Evolutionary conservation across 2,888 invertebrate genomes (phyloP), one percentile per base, ranked within the genome.

Genomic region (Leptopilina drosophilae): DNA sequence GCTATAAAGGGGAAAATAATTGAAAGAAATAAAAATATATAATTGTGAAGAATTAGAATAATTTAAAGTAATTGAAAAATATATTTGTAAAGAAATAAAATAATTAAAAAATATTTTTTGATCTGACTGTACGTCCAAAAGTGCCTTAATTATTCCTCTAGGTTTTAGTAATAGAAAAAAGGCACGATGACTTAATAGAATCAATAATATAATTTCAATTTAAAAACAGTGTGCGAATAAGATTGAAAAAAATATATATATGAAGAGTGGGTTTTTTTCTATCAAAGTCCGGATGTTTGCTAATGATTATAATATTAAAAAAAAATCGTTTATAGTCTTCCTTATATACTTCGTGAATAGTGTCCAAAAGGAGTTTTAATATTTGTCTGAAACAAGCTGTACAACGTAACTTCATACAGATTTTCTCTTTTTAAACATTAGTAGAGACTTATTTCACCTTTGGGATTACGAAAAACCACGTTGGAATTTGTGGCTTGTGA

Each of bases 331-430:
- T 33, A 33, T 33, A 33, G 26, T 69, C 67, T 49, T 69, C 69
- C 20, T 14, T 49, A 49, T 49, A 49, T 66, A 42, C n/a, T 42
- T n/a, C 42, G n/a, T 66, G 42, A 49, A 49, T 49, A 62, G 62
- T 53, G 26, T 14, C 69, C 49, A n/a, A 80, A 79, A 81, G 80
- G 79, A 81, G 83, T 84, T 82, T 82, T 84, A 84, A 84, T 84
- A 84, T 84, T 84, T 84, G 82, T 79, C 79, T 78, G 78, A 77
- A 81, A 84, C 79, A 82, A 84, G 78, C 77, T 78, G 9, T 49
- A 62, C 81, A 78, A 80, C 79, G 80, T 82, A 69, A 69, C 53
- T 84, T 81, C 80, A 82, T 79, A 79, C 80, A 80, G 80, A 79
- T 83, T 83, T 81, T 84, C 81, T 83, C 80, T 77, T 79, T 79